These are phyloP conservation scores for Datnioides undecimradiatus DNA, from an alignment of 2,113 vertebrate genomes.

Conservation along the genomic window DNA sequence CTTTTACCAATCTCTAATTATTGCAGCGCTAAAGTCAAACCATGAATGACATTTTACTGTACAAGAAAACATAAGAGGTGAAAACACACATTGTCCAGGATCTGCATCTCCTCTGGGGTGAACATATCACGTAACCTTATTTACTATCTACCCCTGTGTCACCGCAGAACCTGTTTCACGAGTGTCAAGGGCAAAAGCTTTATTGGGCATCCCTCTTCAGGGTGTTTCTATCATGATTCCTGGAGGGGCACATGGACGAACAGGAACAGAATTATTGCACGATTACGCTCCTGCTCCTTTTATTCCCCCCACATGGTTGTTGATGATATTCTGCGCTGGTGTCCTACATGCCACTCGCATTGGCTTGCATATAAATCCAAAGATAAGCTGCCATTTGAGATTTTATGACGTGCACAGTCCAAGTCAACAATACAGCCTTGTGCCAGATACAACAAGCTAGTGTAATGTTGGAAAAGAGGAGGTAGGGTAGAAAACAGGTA, in stretches of 20 bases:
- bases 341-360: conserved; percentile 41
- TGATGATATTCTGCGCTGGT: conserved; percentile 59
- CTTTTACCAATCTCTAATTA: not conserved
- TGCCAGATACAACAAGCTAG: not conserved
- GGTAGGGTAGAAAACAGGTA: too few species aligned
- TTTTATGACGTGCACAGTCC: not conserved
- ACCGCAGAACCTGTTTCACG: conserved; percentile 31
- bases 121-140: conserved; percentile 44
- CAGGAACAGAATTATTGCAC: conserved; percentile 56
- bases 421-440: not conserved
- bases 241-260: conserved; percentile 23
- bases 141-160: conserved; percentile 34
- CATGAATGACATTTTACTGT: not conserved
- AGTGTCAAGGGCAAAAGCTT: conserved; percentile 30
- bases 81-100: not conserved
- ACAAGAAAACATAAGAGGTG: not conserved
- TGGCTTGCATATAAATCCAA: conserved; percentile 49
- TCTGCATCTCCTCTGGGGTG: conserved; percentile 1
- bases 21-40: not conserved
- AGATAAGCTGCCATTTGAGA: conserved; percentile 40
- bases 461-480: not conserved
- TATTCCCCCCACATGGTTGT: conserved; percentile 17
- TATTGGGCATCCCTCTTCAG: conserved; percentile 57
- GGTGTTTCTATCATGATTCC: conserved; percentile 51
- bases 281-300: conserved; percentile 55